Evolutionary conservation across 2,797 vertebrate species (phyloP).

Genomic region (Malurus splendens): DNA sequence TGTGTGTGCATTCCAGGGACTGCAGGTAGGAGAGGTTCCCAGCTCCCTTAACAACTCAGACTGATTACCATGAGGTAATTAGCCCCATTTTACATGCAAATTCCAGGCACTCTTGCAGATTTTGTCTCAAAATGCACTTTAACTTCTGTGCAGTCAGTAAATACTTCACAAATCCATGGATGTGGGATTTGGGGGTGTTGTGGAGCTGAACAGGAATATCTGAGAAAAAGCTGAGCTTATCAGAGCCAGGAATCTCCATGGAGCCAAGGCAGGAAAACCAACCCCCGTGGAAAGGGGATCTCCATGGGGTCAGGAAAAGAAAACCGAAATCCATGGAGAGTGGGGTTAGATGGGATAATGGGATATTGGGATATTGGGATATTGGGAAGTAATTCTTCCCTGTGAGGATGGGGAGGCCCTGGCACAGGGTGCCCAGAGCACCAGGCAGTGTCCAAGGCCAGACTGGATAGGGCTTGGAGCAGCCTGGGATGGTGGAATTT

Average conservation of each 20-base stretch:
- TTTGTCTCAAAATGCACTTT: background rate
- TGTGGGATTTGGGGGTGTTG: background rate
- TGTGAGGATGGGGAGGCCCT: background rate
- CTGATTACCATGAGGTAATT: slow-evolving; percentile 9
- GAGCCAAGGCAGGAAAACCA: background rate
- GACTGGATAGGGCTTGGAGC: background rate
- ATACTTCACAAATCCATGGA: background rate
- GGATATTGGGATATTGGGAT: background rate
- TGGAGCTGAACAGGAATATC: background rate
- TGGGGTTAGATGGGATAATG: background rate
- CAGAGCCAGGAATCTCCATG: background rate
- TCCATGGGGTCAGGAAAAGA: background rate
- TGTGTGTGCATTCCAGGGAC: background rate
- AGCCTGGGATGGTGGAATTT: background rate
- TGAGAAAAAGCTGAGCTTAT: background rate
- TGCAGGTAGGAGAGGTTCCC: background rate
- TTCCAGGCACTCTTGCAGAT: background rate
- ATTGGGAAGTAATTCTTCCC: background rate
- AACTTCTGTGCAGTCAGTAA: background rate
- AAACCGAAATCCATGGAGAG: background rate
- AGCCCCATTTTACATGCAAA: background rate
- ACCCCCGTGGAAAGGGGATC: accelerated
- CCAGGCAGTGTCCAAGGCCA: background rate
- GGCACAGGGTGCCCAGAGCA: background rate
- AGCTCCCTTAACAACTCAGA: background rate